A percentile compares a stretch with the other conserved stretches of the same genome.
Conservation (phyloP, 92 coral and sea anemone genomes). For the Zoanthus sociatus region DNA sequence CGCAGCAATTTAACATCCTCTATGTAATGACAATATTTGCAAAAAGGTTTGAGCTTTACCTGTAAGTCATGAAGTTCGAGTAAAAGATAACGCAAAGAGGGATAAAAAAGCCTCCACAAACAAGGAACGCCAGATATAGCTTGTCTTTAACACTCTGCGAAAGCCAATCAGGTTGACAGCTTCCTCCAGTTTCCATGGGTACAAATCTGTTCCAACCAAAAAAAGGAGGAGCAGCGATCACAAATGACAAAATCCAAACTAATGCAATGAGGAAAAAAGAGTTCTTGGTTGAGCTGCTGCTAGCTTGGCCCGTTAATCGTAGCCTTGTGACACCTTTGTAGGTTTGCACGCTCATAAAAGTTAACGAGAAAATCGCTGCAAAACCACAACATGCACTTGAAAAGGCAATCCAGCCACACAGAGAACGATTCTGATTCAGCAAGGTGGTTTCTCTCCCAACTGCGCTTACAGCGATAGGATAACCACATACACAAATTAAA, state of each 20-base stretch:
- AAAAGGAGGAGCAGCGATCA: constrained; percentile 11
- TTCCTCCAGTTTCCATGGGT: constrained; percentile 1
- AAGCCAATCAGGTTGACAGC: constrained; percentile 35
- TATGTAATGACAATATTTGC: too few relatives aligned
- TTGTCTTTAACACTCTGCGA: constrained; percentile 14
- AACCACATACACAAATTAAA: constrained; percentile 4
- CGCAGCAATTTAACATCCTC: too few relatives aligned
- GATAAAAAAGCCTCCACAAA: constrained; percentile 6
- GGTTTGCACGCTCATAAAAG: background rate
- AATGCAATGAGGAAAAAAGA: background rate
- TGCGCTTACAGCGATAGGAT: background rate
- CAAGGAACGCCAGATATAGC: background rate
- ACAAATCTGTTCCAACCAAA: constrained; percentile 37
- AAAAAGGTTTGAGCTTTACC: background rate
- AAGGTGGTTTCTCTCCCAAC: background rate
- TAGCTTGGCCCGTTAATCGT: background rate
- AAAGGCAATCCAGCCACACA: constrained; percentile 28
- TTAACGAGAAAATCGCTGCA: constrained; percentile 11
- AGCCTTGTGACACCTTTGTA: constrained; percentile 14
- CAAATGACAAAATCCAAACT: background rate
- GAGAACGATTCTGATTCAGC: background rate
- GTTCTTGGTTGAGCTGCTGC: background rate
- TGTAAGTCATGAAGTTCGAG: constrained; percentile 1
- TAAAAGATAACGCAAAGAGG: constrained; percentile 19
- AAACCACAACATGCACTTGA: constrained; percentile 10